Base-by-base conservation (phyloP, 2,797 vertebrate species). In the Neopelma chrysocephalum region DNA sequence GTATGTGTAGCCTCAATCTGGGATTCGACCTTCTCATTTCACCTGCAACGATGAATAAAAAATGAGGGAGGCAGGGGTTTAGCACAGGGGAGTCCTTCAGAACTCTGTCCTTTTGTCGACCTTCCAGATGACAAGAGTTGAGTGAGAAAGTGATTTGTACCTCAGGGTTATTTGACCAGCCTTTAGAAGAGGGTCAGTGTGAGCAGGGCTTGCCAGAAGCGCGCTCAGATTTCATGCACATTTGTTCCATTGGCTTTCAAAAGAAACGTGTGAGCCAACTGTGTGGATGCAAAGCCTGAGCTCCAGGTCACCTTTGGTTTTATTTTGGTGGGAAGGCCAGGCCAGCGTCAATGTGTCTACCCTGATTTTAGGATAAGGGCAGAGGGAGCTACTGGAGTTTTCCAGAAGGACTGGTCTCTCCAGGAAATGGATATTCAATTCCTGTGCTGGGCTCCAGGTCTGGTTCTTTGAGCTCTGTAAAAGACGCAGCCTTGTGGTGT, bases 261-360 rank as follows among this genome's bases (percentile, higher is more conserved):
- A 86, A 86, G 36, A 48, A 32, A 34, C 0, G 0, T 0, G 4
- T 47, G 40, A 71, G 57, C 57, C 72, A 78, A 40, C 36, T 7
- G 10, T 38, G 32, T 34, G 36, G 22, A 36, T 60, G 53, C 43
- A 62, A 53, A 92, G 50, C 43, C 45, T 64, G 72, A 71, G 26
- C 20, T 17, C 27, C 48, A 47, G 29, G 66, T 92, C 69, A 78
- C 42, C 57, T 81, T 87, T 0, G 0, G 9, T 18, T 86, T 57
- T n/a, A 14, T 61, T 92, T 77, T 53, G 23, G 15, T 82, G 57
- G 36, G 38, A 82, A 83, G 76, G 16, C 25, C 40, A 25, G 25
- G 29, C 43, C 57, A 82, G 40, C 36, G 23, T 36, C 29, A 16
- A 1, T 40, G 22, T 38, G n/a, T 71, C 40, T 90, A 3, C 43